Percentiles rank a stretch among this genome's conserved stretches.
Conservation (phyloP, 2,113 vertebrate genomes). For the Chaenocephalus aceratus region DNA sequence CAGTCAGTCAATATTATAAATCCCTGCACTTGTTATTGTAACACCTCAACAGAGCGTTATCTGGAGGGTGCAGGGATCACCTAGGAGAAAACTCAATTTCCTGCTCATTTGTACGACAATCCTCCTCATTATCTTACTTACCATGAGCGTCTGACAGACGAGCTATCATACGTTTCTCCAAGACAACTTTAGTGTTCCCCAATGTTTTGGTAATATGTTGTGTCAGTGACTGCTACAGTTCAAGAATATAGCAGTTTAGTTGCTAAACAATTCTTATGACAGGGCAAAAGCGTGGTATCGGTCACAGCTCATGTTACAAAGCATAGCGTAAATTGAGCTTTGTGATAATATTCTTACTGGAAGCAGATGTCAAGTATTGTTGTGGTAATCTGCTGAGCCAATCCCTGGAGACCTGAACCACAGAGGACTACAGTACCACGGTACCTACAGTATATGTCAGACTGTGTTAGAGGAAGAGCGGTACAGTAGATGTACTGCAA, state of each 20-base stretch:
- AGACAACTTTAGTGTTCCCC: constrained; percentile 50
- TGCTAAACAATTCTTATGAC: constrained; percentile 27
- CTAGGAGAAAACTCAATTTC: constrained; percentile 73
- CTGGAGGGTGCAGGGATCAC: constrained; percentile 70
- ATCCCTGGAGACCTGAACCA: background rate
- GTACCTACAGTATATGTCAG: background rate
- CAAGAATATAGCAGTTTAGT: constrained; percentile 10
- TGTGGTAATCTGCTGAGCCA: background rate
- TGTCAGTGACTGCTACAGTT: constrained; percentile 27
- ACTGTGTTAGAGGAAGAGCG: background rate
- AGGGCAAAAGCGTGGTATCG: constrained; percentile 29
- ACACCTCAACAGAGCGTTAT: constrained; percentile 66
- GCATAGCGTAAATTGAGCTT: background rate
- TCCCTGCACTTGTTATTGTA: constrained; percentile 61
- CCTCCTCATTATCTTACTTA: constrained; percentile 69
- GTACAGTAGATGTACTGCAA: background rate
- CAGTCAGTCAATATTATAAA: constrained; percentile 66
- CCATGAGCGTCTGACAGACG: constrained; percentile 52
- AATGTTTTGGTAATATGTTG: constrained; percentile 20
- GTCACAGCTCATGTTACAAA: background rate
- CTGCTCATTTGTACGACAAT: constrained; percentile 74
- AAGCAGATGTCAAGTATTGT: constrained; percentile 21
- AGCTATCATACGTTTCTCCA: constrained; percentile 37
- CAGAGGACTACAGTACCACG: too few species aligned
- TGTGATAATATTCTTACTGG: constrained; percentile 17